A percentile compares a stretch with the other conserved stretches of the same genome.
phyloP scores from a whole-genome alignment of 64 coral and sea anemone species.

The Dendrophyllia cribrosa region DNA sequence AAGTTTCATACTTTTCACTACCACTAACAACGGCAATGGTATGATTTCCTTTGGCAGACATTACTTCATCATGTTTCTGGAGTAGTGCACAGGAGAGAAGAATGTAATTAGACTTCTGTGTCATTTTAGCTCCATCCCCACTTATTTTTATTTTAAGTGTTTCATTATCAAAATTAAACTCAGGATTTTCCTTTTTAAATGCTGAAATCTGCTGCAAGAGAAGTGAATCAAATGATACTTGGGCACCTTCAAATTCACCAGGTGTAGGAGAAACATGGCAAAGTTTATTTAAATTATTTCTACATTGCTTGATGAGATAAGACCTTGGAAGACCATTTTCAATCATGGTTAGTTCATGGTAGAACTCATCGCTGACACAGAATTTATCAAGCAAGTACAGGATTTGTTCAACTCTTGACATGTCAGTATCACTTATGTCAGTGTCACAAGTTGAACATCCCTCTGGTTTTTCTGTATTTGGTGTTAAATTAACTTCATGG shows the following conservation, averaged over 20 bases:
- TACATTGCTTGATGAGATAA: slow-evolving; percentile 41
- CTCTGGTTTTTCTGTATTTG: neutral
- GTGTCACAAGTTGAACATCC: neutral
- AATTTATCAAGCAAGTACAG: slow-evolving; percentile 59
- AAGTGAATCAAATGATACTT: slow-evolving; percentile 39
- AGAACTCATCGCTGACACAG: slow-evolving; percentile 36
- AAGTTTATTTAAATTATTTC: slow-evolving; percentile 29
- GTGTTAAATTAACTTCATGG: slow-evolving; percentile 21
- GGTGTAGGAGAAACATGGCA: neutral
- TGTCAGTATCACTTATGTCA: neutral
- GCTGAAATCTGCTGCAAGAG: slow-evolving; percentile 56
- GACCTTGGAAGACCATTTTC: slow-evolving; percentile 26
- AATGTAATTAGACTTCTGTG: slow-evolving; percentile 43
- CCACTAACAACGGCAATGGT: slow-evolving; percentile 48
- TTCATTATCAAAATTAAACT: slow-evolving; percentile 20
- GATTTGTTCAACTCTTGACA: slow-evolving; percentile 7
- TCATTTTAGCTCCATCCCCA: slow-evolving; percentile 67
- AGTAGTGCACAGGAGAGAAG: slow-evolving; percentile 56
- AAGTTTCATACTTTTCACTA: slow-evolving; percentile 53
- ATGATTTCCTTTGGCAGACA: slow-evolving; percentile 22
- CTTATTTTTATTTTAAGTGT: slow-evolving; percentile 75
- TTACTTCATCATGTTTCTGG: slow-evolving; percentile 40
- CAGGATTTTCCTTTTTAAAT: slow-evolving; percentile 42
- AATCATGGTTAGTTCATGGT: slow-evolving; percentile 42
- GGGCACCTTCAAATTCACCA: slow-evolving; percentile 39